Evolutionary conservation across 2,113 vertebrate species (phyloP).

Genomic region (Onychostoma macrolepis): DNA sequence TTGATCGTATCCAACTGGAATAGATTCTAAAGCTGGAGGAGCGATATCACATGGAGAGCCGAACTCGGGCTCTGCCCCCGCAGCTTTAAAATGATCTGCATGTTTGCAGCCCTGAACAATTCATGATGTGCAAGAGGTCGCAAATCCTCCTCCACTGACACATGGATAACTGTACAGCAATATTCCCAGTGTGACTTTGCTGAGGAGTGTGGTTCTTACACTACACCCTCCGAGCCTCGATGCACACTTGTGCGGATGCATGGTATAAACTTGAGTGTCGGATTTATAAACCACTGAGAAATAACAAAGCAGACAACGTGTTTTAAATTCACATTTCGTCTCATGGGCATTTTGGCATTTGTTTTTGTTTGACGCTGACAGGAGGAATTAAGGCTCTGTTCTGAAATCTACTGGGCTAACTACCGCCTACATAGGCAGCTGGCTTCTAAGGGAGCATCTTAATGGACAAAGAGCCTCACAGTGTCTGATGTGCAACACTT

Average conservation of each 20-base stretch:
- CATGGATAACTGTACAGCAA: slow-evolving; percentile 43
- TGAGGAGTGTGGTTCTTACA: slow-evolving; percentile 46
- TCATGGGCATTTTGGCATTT: slow-evolving; percentile 6
- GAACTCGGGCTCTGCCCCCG: slow-evolving; percentile 25
- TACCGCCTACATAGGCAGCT: neutral
- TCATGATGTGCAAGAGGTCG: slow-evolving; percentile 44
- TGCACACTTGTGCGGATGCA: slow-evolving; percentile 40
- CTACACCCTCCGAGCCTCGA: slow-evolving; percentile 20
- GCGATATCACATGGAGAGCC: slow-evolving; percentile 42
- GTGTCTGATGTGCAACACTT: neutral
- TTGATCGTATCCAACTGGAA: slow-evolving; percentile 33
- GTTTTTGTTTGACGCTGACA: slow-evolving; percentile 21
- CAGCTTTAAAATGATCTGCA: slow-evolving; percentile 46
- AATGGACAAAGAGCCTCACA: neutral
- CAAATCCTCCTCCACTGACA: slow-evolving; percentile 50
- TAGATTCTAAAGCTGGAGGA: slow-evolving; percentile 34
- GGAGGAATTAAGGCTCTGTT: neutral
- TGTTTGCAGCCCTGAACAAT: slow-evolving; percentile 49
- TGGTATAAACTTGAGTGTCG: neutral
- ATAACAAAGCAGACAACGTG: slow-evolving; percentile 5
- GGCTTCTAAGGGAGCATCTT: neutral
- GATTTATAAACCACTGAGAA: neutral
- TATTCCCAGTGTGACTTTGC: slow-evolving; percentile 40
- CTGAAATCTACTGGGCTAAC: neutral
- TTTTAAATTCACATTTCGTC: neutral